Base-by-base conservation (phyloP, 2,113 vertebrate species). In the Otolemur garnettii region DNA sequence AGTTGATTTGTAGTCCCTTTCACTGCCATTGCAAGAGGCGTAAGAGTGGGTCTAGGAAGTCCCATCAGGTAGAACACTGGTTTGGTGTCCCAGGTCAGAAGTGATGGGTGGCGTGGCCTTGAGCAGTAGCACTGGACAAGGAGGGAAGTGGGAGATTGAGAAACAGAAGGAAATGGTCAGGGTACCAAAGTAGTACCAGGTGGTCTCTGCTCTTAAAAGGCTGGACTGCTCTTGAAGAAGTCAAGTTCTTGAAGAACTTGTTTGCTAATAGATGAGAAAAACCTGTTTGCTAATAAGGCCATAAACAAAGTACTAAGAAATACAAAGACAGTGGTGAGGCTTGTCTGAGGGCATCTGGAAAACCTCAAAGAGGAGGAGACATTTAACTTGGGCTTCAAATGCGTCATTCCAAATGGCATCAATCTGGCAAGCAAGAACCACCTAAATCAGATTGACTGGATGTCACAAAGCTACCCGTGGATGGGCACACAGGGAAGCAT, bases 401-500 rank as follows among this genome's bases (percentile, higher is more conserved):
- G 14, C 35, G n/a, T 81, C 80, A 12, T 69, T 33, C 72, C 66
- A 45, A 72, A 42, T 28, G 45, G n/a, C 30, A 83, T 50, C 77
- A 59, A 68, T 30, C 38, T 79, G 17, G n/a, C 50, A 26, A 85
- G 33, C 45, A 72, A 83, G 45, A 71, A 68, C 15, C 26, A 38
- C 28, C 28, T 72, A 38, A 59, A 22, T 22, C 66, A 74, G 83
- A 72, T 0, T 53, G 28, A 55, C 12, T 13, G 35, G 12, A 2
- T 19, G 24, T 77, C 94, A 42, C 64, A 33, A 74, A 74, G 42
- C 42, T 64, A 72, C 42, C 18, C 33, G 71, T 0, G 2, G 19
- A 21, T 4, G 22, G 72, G 7, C 28, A 15, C 30, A 12, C 4
- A 6, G 0, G 64, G 19, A 84, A 50, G 45, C 1, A 14, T 1